phyloP scores from a whole-genome alignment of 2,113 vertebrate species.

The Vidua chalybeata region DNA sequence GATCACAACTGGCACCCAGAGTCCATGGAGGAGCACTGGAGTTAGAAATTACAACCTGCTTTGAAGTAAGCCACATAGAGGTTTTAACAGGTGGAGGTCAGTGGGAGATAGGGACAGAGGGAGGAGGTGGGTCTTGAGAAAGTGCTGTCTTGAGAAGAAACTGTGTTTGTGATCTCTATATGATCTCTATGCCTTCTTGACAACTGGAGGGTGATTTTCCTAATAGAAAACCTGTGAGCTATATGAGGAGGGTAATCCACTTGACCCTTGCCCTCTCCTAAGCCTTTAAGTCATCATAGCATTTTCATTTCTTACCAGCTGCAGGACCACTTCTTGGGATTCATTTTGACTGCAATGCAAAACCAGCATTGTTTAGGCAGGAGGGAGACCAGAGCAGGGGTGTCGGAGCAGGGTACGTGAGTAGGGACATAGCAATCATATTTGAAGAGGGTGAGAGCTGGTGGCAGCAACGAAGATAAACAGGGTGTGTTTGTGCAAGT shows the following conservation, averaged over 20 bases:
- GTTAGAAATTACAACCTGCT: background rate
- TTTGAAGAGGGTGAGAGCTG: slow-evolving; percentile 1
- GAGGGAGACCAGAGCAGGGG: background rate
- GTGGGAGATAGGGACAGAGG: background rate
- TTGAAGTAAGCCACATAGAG: background rate
- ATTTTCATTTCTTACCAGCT: slow-evolving; percentile 12
- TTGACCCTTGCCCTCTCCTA: slow-evolving; percentile 6
- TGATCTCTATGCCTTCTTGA: background rate
- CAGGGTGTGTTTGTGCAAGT: slow-evolving; percentile 6
- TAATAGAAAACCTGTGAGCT: slow-evolving; percentile 16
- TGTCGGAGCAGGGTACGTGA: rapidly evolving
- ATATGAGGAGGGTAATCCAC: slow-evolving; percentile 13
- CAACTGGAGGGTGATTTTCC: background rate
- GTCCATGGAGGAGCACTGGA: background rate
- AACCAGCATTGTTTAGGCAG: background rate
- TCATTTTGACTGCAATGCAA: background rate
- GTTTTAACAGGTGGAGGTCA: background rate
- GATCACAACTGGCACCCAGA: background rate
- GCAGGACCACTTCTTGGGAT: background rate
- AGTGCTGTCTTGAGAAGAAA: background rate
- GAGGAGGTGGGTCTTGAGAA: background rate
- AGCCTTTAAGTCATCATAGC: background rate
- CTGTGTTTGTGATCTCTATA: background rate
- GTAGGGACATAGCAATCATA: background rate
- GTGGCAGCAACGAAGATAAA: background rate